phyloP scores from a whole-genome alignment of 2,888 invertebrate genomes.

The Drosophila mettleri region DNA sequence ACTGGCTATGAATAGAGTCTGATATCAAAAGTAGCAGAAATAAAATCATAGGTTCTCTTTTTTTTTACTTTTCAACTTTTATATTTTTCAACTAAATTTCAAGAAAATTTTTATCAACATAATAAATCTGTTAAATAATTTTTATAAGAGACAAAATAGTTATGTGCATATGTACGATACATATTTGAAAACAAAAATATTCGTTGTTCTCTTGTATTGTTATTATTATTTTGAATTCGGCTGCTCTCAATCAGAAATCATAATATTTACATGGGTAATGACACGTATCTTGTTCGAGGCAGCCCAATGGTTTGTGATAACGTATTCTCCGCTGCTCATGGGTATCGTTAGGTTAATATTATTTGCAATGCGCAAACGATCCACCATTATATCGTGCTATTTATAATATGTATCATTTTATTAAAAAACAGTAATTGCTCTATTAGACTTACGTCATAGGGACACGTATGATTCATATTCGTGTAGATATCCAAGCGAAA shows the following conservation, averaged over 20 bases:
- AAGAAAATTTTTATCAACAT: too few species aligned
- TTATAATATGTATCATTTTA: neutral
- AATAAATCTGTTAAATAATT: too few species aligned
- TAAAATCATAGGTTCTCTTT: too few species aligned
- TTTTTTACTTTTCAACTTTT: too few species aligned
- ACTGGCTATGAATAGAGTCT: too few species aligned
- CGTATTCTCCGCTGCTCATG: constrained; percentile 12
- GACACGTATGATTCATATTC: constrained; percentile 57
- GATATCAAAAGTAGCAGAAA: too few species aligned
- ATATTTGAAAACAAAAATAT: too few species aligned
- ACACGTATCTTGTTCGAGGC: neutral
- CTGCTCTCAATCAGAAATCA: constrained; percentile 12
- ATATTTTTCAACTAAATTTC: too few species aligned
- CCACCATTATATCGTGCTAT: constrained; percentile 39
- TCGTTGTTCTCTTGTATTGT: neutral
- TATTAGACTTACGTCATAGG: constrained; percentile 40
- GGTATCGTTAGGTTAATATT: constrained; percentile 11
- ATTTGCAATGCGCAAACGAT: constrained; percentile 16
- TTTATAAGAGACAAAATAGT: too few species aligned
- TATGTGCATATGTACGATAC: too few species aligned
- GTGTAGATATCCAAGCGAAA: constrained; percentile 9
- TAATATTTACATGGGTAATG: neutral
- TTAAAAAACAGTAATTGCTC: neutral
- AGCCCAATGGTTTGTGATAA: constrained; percentile 8
- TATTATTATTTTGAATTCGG: too few species aligned